phyloP scores from a whole-genome alignment of 2,797 vertebrate species.

The Alosa sapidissima region DNA sequence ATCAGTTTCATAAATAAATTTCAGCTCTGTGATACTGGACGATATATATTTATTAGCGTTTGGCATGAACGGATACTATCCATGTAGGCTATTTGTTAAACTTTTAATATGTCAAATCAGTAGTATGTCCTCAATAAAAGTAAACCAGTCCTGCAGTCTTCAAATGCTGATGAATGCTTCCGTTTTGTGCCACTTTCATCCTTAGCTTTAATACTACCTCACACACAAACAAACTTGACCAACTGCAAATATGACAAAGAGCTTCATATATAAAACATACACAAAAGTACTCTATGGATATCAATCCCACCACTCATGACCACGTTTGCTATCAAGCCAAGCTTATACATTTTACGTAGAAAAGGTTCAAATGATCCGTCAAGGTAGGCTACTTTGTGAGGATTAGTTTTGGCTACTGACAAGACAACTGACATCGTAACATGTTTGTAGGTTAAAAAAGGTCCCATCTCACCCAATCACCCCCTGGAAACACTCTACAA shows the following conservation, averaged over 20 bases:
- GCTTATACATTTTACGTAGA: neutral
- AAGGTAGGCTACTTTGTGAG: neutral
- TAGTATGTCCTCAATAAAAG: neutral
- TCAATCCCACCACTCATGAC: neutral
- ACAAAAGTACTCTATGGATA: neutral
- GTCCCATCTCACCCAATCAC: neutral
- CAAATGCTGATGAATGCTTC: neutral
- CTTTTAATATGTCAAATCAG: neutral
- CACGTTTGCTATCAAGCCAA: neutral
- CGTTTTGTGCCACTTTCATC: neutral
- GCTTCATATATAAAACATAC: neutral
- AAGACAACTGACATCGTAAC: neutral
- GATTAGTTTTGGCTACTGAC: neutral
- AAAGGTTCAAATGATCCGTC: neutral
- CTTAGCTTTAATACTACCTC: neutral
- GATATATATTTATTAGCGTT: constrained; percentile 15
- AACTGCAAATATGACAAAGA: constrained; percentile 7
- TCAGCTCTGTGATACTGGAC: constrained; percentile 8
- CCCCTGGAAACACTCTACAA: neutral
- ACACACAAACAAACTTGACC: neutral
- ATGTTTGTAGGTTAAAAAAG: constrained; percentile 5
- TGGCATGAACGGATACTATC: neutral
- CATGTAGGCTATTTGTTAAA: constrained; percentile 14
- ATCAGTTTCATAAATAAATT: constrained; percentile 1
- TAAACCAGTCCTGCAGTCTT: constrained; percentile 3